Base-by-base conservation (phyloP, 2,888 invertebrate genomes). In the Podotricha telesiphe region DNA sequence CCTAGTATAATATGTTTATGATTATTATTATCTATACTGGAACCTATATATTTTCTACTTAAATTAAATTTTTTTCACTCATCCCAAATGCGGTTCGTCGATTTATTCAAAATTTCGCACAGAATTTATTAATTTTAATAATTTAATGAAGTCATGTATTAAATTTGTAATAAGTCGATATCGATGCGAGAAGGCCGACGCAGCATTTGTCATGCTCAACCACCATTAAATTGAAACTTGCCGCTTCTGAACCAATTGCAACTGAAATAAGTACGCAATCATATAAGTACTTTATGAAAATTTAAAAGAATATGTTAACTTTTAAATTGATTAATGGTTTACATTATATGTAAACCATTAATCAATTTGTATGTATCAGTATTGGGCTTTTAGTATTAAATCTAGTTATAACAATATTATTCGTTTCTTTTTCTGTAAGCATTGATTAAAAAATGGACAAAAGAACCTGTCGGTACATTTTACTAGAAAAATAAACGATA, bases 141-240 rank as follows among this genome's bases (percentile, higher is more conserved):
- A 48, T 48, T 65, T 69, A 71, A 71, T 68, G 65, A 53, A 64
- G 53, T 69, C 64, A 71, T 68, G 56, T 68, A 69, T 66, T 67
- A 71, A 67, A 59, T 56, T 66, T 73, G 71, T 64, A 73, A 73
- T 74, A 74, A 68, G 66, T 72, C 63, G 70, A 72, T 73, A 73
- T 75, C 73, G 69, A 70, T 45, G 71, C 61, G 75, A 74, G 78
- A 77, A 79, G 79, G 79, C 80, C 82, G 79, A 86, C 85, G 84
- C 85, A 84, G 87, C 89, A 87, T 83, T 88, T 79, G 76, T 79
- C 78, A 78, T 82, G 91, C 82, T 87, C 90, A 93, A 82, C 89
- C 88, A 91, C 91, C 91, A 90, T 92, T 89, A 93, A 92, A 92
- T 92, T 93, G 91, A 86, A 89, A 87, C 85, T 86, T 87, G 85